Conservation (phyloP, 2,888 invertebrate species). For the Archips crataeganus region DNA sequence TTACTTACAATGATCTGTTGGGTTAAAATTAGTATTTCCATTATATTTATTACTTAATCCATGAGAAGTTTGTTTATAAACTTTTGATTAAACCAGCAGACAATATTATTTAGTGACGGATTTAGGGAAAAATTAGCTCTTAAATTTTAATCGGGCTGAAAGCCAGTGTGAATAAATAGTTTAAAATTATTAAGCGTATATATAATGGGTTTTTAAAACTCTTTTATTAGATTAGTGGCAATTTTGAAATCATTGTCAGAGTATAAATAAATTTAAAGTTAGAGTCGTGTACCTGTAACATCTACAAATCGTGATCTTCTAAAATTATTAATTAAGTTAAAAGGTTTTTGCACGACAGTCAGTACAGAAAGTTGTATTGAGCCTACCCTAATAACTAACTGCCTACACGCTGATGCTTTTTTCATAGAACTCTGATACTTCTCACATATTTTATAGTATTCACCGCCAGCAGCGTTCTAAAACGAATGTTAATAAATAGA, state of each 20-base stretch:
- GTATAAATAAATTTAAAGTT: constrained; percentile 12
- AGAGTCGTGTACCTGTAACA: constrained; percentile 40
- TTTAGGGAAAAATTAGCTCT: neutral
- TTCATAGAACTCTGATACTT: neutral
- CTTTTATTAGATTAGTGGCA: constrained; percentile 18
- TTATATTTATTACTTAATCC: neutral
- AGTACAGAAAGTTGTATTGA: neutral
- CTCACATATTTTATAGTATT: neutral
- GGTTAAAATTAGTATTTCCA: neutral
- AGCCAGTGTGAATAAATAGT: constrained; percentile 13
- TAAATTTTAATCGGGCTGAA: constrained; percentile 4
- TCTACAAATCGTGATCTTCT: constrained; percentile 7
- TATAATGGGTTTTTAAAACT: constrained; percentile 31
- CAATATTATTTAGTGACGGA: constrained; percentile 30
- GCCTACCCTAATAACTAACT: neutral
- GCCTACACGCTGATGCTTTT: neutral
- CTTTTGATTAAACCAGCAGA: constrained; percentile 16
- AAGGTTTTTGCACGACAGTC: neutral
- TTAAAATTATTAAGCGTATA: neutral
- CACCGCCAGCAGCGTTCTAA: neutral
- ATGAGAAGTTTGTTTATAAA: neutral
- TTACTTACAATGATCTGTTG: neutral
- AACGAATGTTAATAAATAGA: neutral
- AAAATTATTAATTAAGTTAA: constrained; percentile 1
- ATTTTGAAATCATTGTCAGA: constrained; percentile 13